Evolutionary conservation across 2,888 invertebrate genomes (phyloP).

Genomic region (Synanthedon vespiformis): DNA sequence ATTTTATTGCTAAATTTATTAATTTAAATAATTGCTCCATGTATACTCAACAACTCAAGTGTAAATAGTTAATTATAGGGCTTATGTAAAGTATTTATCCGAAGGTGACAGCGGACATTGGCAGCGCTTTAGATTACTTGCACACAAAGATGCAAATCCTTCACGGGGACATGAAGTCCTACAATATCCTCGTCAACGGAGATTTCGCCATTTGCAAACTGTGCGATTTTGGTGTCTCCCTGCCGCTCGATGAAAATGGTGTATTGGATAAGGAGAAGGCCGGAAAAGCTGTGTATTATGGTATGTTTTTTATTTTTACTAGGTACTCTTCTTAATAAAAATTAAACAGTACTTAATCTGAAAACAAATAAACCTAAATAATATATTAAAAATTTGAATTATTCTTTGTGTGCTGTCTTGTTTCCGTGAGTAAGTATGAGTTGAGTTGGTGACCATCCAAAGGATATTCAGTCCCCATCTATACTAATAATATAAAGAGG

Average conservation of each 20-base stretch:
- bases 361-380: too few species aligned
- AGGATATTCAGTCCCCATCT: background rate
- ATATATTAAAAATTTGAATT: too few species aligned
- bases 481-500: background rate
- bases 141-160: conserved; percentile 78
- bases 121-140: conserved; percentile 80
- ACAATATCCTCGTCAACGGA: conserved; percentile 82
- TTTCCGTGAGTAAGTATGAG: too few species aligned
- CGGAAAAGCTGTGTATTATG: conserved; percentile 71
- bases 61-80: too few species aligned
- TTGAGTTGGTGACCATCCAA: too few species aligned
- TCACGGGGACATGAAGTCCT: conserved; percentile 88
- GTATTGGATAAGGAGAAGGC: conserved; percentile 66
- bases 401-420: too few species aligned
- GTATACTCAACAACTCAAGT: too few species aligned
- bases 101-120: conserved; percentile 74
- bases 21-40: too few species aligned
- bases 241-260: conserved; percentile 76
- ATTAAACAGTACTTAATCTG: too few species aligned
- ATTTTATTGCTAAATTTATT: too few species aligned
- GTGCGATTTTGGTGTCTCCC: conserved; percentile 87
- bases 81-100: conserved; percentile 1
- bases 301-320: conserved; percentile 24
- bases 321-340: too few species aligned
- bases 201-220: conserved; percentile 81